A percentile compares a stretch with the other conserved stretches of the same genome.
Evolutionary conservation across 2,797 vertebrate species (phyloP).

Genomic region (Pangasius krempfi): DNA sequence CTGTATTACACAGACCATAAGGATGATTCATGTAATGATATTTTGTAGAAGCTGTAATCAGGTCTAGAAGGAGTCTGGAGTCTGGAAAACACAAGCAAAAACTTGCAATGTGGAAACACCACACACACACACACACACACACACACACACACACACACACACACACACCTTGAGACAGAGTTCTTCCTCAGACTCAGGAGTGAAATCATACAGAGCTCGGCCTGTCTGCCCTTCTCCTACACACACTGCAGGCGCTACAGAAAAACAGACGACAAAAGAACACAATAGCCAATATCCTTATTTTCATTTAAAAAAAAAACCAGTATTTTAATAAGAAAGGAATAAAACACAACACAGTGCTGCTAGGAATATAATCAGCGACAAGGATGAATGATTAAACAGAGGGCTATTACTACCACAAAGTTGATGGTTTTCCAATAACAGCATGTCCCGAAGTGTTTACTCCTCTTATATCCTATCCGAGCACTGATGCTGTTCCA

Average conservation of each 20-base stretch:
- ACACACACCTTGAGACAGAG: slow-evolving; percentile 84
- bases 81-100: background rate
- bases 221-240: slow-evolving; percentile 51
- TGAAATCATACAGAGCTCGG: slow-evolving; percentile 86
- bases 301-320: background rate
- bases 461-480: background rate
- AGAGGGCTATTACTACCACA: background rate
- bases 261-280: background rate
- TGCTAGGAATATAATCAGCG: background rate
- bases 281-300: too few species aligned
- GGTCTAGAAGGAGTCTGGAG: background rate
- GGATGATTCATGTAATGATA: slow-evolving; percentile 20
- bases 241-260: slow-evolving; percentile 56
- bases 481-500: background rate
- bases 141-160: background rate
- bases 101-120: background rate
- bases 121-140: background rate
- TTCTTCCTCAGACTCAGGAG: slow-evolving; percentile 85
- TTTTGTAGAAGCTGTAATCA: background rate
- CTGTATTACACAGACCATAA: background rate
- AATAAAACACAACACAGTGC: background rate
- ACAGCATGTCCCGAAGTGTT: background rate
- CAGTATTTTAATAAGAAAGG: background rate
- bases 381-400: background rate
- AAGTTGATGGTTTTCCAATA: background rate